Evolutionary conservation across 2,797 vertebrate genomes (phyloP), one percentile per base, ranked within the genome.

Genomic region (Tapera naevia): DNA sequence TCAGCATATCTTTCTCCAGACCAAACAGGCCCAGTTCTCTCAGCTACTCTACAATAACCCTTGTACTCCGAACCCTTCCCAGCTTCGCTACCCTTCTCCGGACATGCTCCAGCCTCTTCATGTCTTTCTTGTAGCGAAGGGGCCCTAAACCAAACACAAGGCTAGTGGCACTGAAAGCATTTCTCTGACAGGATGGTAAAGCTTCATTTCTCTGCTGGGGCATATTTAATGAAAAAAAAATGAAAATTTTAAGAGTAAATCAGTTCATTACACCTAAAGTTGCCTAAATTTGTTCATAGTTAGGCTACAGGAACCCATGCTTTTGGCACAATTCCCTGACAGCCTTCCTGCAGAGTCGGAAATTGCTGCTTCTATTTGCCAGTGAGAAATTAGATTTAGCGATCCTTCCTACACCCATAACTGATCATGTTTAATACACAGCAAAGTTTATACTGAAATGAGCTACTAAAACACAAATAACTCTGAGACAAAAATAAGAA

Each of bases 261-360:
- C 10, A 28, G 3, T 48, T 48, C 11, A 11, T 66, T 64, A 23
- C 80, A 25, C 5, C 25, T 54, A 14, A 53, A 37, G 28, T 27
- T 57, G 12, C 16, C 60, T 61, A 14, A 23, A 54, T 43, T n/a
- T 73, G 43, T 67, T 58, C 0, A 0, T 4, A 5, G 30, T 73
- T 46, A 53, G 11, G 32, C 17, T 71, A 78, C 19, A 46, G 22
- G 56, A 80, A 88, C 73, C 30, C 17, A 18, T 53, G 51, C 24
- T 86, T 89, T 56, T 60, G 37, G 37, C 33, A 50, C 5, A 15
- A 13, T 73, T 60, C 22, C 9, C 57, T 41, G 72, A n/a, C 15
- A 60, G 41, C 3, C 7, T 71, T 60, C 16, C 13, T 41, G 27
- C 16, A 32, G 30, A 25, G 56, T 72, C 46, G 60, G 51, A n/a